phyloP scores from a whole-genome alignment of 2,113 vertebrate species.

The Aspidoscelis tigris region DNA sequence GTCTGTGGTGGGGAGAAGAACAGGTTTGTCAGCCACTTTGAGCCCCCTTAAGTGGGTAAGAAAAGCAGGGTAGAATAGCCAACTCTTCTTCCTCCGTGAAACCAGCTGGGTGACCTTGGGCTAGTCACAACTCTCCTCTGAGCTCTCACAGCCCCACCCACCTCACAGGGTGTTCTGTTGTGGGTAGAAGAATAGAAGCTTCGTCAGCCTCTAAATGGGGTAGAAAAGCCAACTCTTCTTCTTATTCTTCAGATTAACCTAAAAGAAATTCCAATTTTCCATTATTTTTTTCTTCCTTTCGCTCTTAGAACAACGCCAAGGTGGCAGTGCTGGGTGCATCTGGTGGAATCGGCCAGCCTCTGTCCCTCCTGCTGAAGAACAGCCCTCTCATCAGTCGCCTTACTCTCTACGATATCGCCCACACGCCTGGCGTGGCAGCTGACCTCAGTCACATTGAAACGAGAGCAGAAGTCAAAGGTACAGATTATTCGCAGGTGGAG shows the following conservation, averaged over 20 bases:
- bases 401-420: conserved; percentile 91
- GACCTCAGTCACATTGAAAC: conserved; percentile 99
- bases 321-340: conserved; percentile 95
- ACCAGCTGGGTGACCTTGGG: too few relatives aligned
- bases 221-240: too few relatives aligned
- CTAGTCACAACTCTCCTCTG: too few relatives aligned
- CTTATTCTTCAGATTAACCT: neutral
- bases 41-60: too few relatives aligned
- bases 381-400: conserved; percentile 93
- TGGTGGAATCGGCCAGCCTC: conserved; percentile 95
- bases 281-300: conserved; percentile 3
- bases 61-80: too few relatives aligned
- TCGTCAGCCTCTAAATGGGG: too few relatives aligned
- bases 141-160: too few relatives aligned
- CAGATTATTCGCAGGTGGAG: neutral
- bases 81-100: too few relatives aligned
- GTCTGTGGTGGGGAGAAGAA: too few relatives aligned
- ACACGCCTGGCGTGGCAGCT: conserved; percentile 93
- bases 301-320: conserved; percentile 83
- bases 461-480: conserved; percentile 88
- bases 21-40: too few relatives aligned
- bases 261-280: neutral
- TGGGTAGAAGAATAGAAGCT: too few relatives aligned
- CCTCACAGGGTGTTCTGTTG: too few relatives aligned
- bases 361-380: conserved; percentile 96